Conservation (phyloP, 2,113 vertebrate species). For the Pygoscelis antarcticus region DNA sequence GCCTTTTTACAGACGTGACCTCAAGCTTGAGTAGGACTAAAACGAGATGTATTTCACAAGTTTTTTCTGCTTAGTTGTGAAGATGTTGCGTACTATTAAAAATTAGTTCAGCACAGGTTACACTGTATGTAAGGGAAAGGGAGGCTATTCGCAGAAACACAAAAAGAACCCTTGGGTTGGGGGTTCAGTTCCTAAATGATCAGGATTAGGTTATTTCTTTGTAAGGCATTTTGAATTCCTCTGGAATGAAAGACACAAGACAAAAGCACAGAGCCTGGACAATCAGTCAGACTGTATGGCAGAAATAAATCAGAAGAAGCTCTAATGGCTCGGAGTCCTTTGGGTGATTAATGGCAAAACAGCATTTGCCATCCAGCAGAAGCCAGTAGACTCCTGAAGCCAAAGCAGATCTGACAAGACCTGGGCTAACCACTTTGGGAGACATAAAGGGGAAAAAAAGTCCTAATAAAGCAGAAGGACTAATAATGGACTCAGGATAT, state of each 20-base stretch:
- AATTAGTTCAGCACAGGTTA: background rate
- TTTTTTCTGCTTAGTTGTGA: background rate
- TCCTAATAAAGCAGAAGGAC: conserved; percentile 3
- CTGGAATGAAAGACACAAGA: background rate
- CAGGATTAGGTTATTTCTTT: background rate
- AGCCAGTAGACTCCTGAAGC: background rate
- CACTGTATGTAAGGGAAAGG: background rate
- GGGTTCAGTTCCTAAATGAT: background rate
- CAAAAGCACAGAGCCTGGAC: background rate
- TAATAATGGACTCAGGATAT: conserved; percentile 24
- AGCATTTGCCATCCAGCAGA: background rate
- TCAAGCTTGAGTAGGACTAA: background rate
- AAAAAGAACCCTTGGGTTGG: background rate
- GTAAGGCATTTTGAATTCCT: background rate
- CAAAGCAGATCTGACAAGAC: background rate
- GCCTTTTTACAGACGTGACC: background rate
- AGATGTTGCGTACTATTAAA: background rate
- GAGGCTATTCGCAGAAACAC: background rate
- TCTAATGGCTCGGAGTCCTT: background rate
- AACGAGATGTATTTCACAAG: background rate
- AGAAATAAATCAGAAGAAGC: conserved; percentile 12
- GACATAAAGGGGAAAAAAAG: background rate
- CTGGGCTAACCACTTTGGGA: background rate
- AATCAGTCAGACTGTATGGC: background rate
- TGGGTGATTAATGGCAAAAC: background rate